Evolutionary conservation across 2,888 invertebrate genomes (phyloP), one percentile per base, ranked within the genome.

Genomic region (Atrina japonica): DNA sequence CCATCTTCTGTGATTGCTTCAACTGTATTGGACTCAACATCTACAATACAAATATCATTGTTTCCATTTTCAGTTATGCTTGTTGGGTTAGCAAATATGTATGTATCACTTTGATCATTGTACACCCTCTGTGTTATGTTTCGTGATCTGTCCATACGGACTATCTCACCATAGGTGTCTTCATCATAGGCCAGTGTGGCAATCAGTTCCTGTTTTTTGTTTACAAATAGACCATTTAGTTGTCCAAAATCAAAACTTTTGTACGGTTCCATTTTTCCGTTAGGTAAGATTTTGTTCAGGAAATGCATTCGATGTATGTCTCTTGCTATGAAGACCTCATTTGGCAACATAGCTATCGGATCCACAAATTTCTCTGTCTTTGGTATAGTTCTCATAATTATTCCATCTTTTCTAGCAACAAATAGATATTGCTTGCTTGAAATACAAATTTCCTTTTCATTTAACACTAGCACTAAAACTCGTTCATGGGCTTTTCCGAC

Each of bases 21-120:
- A 2, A 30, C 49, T 16, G 61, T 47, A 30, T 49, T 30, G 3
- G 49, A 29, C 16, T 47, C 61, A 16, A 2, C 21, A 35, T 61
- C 61, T 2, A 43, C 21, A 9, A 61, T 30, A 47, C 61, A 61
- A n/a, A 61, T 49, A 21, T 61, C 61, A 14, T 29, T 23, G 25
- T 61, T 61, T 3, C 47, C 21, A 21, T 61, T 61, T 35, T 61
- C 61, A 0, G 47, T 43, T 9, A 61, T 29, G 14, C 29, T 47
- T 23, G 18, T 43, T 3, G 61, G 61, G 3, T 61, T 6, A 14
- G 61, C 61, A 49, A 61, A 61, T 16, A 61, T 30, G 23, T 25
- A 45, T 21, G 27, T 30, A 3, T 47, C 61, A 7, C 27, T 29
- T 11, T 29, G n/a, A 30, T 61, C 47, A n/a, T 25, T 18, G 21